Evolutionary conservation across 1,140 invertebrate species (phyloP), one percentile per base, ranked within the genome.

Genomic region (Hetaerina americana): DNA sequence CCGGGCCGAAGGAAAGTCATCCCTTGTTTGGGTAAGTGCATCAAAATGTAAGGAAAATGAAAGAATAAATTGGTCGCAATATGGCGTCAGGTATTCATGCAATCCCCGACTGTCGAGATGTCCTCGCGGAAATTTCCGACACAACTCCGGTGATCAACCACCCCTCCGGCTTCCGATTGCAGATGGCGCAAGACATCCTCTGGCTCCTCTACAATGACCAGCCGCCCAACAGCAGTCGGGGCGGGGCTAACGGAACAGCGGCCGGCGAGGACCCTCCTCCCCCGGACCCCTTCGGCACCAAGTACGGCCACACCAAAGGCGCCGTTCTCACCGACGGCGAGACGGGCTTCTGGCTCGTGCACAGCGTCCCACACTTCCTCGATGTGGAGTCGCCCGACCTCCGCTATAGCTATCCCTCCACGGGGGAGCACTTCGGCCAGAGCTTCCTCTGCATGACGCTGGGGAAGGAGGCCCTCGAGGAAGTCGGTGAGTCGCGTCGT

Each of bases 181-280:
- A 72, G 31, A 71, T 67, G 74, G 40, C 18, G 22, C 24, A 26
- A 68, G 26, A 15, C 26, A 8, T 72, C 24, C 78, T 90, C 24
- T 86, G 90, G 77, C 76, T 91, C 3, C 81, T 93, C 71, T 96
- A 96, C 81, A 96, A 95, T 80, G 94, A 96, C 78, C 87, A 95
- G 79, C 86, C 87, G 12, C 91, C 92, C 24, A 84, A 87, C 68
- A 84, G 80, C 5, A 80, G 81, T n/a, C 77, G 81, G 81, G 71
- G 79, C 79, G 79, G 75, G 40, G 80, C 80, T 76, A 79, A 75
- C 78, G 78, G 77, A 78, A 78, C 26, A 10, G 27, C 66, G 5
- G 70, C 31, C 40, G 3, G 15, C 81, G 96, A 95, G 80, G 93
- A 96, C 78, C 86, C 94, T 79, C 85, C 87, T 12, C 91, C 92